Conservation (phyloP, 2,113 vertebrate species). For the Fulmarus glacialis region DNA sequence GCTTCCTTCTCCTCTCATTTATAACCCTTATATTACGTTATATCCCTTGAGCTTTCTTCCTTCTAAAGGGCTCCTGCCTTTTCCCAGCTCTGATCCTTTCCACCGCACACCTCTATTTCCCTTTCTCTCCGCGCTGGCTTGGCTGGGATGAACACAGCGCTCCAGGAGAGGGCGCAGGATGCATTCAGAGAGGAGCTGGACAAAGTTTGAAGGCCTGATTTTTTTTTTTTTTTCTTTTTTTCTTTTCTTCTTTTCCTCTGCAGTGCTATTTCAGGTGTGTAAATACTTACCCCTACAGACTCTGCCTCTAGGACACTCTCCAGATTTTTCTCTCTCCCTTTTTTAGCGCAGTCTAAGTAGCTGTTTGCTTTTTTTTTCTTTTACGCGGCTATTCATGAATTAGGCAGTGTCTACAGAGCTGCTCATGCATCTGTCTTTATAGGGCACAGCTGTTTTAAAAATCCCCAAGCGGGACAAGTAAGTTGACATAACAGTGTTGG, state of each 20-base stretch:
- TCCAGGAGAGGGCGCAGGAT: conserved; percentile 36
- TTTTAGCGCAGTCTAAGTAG: not conserved
- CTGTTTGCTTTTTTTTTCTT: not conserved
- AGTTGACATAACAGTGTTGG: not conserved
- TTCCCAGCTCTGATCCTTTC: not conserved
- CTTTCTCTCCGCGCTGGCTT: fast-evolving
- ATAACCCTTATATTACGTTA: not conserved
- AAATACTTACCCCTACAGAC: not conserved
- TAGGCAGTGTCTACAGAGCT: not conserved
- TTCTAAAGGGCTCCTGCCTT: no score
- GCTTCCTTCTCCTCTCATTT: not conserved
- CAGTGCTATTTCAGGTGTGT: not conserved
- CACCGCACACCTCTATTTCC: fast-evolving
- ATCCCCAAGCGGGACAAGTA: not conserved
- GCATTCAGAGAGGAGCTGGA: not conserved
- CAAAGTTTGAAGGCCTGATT: no score
- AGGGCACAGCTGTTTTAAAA: not conserved
- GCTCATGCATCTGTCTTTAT: not conserved
- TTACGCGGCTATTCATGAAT: not conserved
- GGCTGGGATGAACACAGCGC: not conserved
- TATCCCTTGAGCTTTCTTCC: not conserved
- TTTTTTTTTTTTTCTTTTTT: no score
- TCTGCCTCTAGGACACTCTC: not conserved
- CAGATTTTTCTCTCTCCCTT: not conserved
- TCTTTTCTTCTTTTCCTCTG: not conserved